Conservation (phyloP, 2,888 invertebrate genomes). For the Thera obeliscata region DNA sequence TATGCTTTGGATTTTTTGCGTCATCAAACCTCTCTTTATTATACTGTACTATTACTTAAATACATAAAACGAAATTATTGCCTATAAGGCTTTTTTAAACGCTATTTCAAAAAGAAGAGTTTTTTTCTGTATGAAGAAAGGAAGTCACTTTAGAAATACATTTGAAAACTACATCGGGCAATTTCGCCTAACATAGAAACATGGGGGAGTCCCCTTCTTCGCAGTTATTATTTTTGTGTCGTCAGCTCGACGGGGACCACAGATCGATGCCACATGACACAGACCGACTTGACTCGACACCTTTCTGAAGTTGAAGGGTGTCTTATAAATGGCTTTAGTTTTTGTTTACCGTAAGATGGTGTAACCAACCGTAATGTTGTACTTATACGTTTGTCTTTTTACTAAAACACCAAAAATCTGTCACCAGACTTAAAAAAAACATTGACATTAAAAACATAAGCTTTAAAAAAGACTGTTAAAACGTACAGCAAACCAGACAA, state of each 20-base stretch:
- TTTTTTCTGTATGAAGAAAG: slow-evolving; percentile 40
- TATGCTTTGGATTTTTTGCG: too few species aligned
- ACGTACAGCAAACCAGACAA: slow-evolving; percentile 24
- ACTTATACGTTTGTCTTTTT: too few species aligned
- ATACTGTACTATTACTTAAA: too few species aligned
- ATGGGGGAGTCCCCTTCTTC: slow-evolving; percentile 64
- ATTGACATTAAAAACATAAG: neutral
- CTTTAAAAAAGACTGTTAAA: neutral
- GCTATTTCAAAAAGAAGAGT: neutral
- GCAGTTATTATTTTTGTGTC: slow-evolving; percentile 70
- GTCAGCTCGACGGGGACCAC: slow-evolving; percentile 54
- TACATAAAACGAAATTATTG: too few species aligned
- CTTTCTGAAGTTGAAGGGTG: neutral
- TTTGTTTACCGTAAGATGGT: neutral
- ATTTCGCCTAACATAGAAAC: slow-evolving; percentile 65
- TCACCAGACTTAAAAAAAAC: too few species aligned
- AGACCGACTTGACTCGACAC: neutral
- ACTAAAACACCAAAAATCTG: too few species aligned
- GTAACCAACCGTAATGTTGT: too few species aligned
- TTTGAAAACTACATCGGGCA: slow-evolving; percentile 63
- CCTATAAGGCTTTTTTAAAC: too few species aligned
- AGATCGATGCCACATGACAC: slow-evolving; percentile 48
- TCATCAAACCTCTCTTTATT: too few species aligned
- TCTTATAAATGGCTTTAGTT: neutral
- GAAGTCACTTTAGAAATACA: slow-evolving; percentile 52